Percentiles rank a stretch among this genome's conserved stretches.
Conservation (phyloP, 2,113 vertebrate species). For the Toxotes jaculatrix region DNA sequence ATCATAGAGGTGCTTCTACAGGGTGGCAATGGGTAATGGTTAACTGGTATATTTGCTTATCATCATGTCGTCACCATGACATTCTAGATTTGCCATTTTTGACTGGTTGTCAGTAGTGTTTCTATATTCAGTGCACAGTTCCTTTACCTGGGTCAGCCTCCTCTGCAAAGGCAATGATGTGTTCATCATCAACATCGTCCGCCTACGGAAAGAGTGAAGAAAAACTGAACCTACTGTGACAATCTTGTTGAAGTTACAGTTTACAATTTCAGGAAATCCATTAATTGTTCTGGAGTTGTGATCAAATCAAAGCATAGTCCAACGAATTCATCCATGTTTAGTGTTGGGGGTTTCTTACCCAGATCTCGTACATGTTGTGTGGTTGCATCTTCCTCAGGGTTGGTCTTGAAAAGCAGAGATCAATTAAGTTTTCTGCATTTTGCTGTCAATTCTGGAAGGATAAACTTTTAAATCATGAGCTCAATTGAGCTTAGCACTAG, state of each 20-base stretch:
- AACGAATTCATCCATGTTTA: not conserved
- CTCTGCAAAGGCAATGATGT: conserved; percentile 95
- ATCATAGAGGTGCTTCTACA: not conserved
- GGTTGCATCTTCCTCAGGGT: conserved; percentile 92
- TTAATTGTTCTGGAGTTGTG: not conserved
- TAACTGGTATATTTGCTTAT: not conserved
- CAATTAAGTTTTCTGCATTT: not conserved
- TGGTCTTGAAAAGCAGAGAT: conserved; percentile 81
- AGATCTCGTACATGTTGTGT: conserved; percentile 93
- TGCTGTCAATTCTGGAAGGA: not conserved
- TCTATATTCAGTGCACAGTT: not conserved
- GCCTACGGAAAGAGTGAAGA: conserved; percentile 79
- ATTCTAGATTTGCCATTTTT: not conserved
- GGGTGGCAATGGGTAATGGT: not conserved
- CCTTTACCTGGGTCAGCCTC: conserved; percentile 89
- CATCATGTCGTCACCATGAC: not conserved
- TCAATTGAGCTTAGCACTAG: not conserved
- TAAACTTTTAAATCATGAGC: not conserved
- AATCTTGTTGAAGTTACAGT: not conserved
- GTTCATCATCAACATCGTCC: conserved; percentile 90
- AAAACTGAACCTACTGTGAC: not conserved
- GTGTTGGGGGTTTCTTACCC: conserved; percentile 85
- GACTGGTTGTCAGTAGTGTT: not conserved
- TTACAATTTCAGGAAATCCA: not conserved
- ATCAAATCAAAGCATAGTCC: not conserved